Evolutionary conservation across 92 coral and sea anemone genomes (phyloP).

Genomic region (Palythoa heliodiscus): DNA sequence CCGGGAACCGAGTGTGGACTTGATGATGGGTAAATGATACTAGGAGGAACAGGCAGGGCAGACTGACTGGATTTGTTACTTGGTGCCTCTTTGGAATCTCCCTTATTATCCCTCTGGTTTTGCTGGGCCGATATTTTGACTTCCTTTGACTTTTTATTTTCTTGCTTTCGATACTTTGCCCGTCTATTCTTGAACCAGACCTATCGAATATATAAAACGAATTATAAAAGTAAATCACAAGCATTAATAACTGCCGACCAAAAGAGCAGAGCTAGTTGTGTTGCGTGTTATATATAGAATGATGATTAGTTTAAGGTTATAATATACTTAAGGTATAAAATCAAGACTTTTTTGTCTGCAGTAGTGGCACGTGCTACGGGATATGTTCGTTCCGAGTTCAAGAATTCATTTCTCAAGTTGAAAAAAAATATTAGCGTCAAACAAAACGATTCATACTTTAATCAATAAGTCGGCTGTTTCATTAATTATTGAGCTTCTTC

Average conservation of each 20-base stretch:
- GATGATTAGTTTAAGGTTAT: too few relatives aligned
- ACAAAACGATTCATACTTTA: too few relatives aligned
- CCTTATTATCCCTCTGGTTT: background rate
- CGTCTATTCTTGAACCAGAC: slow-evolving; percentile 99
- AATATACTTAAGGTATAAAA: background rate
- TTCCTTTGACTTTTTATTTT: slow-evolving; percentile 42
- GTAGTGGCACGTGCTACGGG: too few relatives aligned
- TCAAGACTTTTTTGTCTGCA: too few relatives aligned
- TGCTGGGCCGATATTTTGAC: slow-evolving; percentile 26
- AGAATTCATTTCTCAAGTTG: too few relatives aligned
- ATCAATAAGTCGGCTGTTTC: too few relatives aligned
- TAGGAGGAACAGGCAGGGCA: slow-evolving; percentile 55
- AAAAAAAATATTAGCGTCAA: too few relatives aligned
- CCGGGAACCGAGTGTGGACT: background rate
- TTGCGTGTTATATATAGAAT: background rate
- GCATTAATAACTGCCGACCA: background rate
- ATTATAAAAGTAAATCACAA: background rate
- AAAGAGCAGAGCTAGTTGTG: background rate
- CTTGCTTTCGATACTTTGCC: slow-evolving; percentile 93
- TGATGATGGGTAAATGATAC: slow-evolving; percentile 51
- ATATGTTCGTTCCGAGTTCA: too few relatives aligned
- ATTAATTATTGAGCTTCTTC: too few relatives aligned
- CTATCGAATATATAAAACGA: slow-evolving; percentile 40
- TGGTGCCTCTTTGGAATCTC: slow-evolving; percentile 10
- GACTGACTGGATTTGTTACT: background rate